Conservation (phyloP, 2,888 invertebrate species). For the Drosophila anomelani region DNA sequence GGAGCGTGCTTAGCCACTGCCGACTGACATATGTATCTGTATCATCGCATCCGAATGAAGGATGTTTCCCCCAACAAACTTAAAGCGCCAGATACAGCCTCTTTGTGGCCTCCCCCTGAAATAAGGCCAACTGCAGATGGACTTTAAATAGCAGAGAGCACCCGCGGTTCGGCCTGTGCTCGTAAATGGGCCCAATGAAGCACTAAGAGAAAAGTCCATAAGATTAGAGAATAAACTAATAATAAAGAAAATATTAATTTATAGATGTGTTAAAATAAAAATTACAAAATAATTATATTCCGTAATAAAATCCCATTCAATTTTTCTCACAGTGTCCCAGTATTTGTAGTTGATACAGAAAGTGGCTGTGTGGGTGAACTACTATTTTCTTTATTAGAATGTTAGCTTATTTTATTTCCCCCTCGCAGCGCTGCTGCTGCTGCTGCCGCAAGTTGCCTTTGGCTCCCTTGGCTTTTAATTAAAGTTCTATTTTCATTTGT, state of each 20-base stretch:
- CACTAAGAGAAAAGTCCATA: constrained; percentile 17
- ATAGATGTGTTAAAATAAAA: too few relatives aligned
- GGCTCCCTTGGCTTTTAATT: constrained; percentile 61
- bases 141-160: constrained; percentile 64
- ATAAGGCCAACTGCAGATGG: constrained; percentile 59
- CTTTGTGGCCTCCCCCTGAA: constrained; percentile 27
- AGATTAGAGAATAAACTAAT: too few relatives aligned
- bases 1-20: constrained; percentile 41
- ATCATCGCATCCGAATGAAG: constrained; percentile 38
- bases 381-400: constrained; percentile 58
- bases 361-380: constrained; percentile 14
- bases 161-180: constrained; percentile 62
- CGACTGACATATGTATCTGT: constrained; percentile 41
- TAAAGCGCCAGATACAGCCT: constrained; percentile 47
- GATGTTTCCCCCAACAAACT: constrained; percentile 8
- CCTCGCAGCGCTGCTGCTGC: constrained; percentile 16
- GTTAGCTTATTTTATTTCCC: constrained; percentile 44
- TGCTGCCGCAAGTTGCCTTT: constrained; percentile 12
- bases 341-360: constrained; percentile 7
- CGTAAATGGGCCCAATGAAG: constrained; percentile 10
- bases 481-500: constrained; percentile 77
- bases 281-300: too few relatives aligned
- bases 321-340: background rate
- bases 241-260: too few relatives aligned
- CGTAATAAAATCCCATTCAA: accelerated